Evolutionary conservation across 1,140 invertebrate species (phyloP).

Genomic region (Chlorops oryzae): DNA sequence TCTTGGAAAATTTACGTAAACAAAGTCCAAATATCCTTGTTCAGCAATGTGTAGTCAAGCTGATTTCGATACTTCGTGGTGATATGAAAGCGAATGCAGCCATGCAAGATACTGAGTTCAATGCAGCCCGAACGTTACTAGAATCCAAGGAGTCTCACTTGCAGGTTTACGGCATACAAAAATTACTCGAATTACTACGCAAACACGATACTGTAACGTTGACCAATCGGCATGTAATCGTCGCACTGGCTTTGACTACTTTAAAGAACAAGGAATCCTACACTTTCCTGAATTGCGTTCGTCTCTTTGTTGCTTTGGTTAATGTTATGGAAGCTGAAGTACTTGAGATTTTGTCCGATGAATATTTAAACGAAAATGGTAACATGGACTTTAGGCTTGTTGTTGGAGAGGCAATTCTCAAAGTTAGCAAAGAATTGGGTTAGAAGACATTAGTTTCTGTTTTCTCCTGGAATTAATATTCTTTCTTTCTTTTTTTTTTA

Average conservation of each 20-base stretch:
- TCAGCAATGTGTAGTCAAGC: slow-evolving; percentile 12
- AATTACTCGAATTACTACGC: slow-evolving; percentile 29
- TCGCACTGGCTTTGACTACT: slow-evolving; percentile 33
- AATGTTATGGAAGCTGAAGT: slow-evolving; percentile 38
- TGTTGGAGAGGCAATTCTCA: slow-evolving; percentile 70
- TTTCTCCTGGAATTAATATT: not conserved
- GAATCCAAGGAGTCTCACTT: slow-evolving; percentile 30
- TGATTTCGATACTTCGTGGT: slow-evolving; percentile 18
- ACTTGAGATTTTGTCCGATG: slow-evolving; percentile 34
- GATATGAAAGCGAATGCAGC: not conserved
- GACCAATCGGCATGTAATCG: slow-evolving; percentile 29
- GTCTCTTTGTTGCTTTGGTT: slow-evolving; percentile 32
- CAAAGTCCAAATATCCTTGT: slow-evolving; percentile 18
- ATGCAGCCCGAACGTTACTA: slow-evolving; percentile 29
- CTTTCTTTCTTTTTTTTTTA: slow-evolving; percentile 9
- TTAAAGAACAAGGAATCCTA: slow-evolving; percentile 40
- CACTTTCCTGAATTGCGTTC: slow-evolving; percentile 41
- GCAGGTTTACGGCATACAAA: slow-evolving; percentile 41
- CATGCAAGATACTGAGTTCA: slow-evolving; percentile 13
- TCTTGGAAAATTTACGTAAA: slow-evolving; percentile 8
- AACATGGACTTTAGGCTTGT: slow-evolving; percentile 55
- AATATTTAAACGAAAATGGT: slow-evolving; percentile 32
- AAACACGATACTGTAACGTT: slow-evolving; percentile 25
- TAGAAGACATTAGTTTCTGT: slow-evolving; percentile 16
- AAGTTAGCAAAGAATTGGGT: slow-evolving; percentile 62